phyloP scores from a whole-genome alignment of 2,888 invertebrate genomes.

The Folsomia candida region DNA sequence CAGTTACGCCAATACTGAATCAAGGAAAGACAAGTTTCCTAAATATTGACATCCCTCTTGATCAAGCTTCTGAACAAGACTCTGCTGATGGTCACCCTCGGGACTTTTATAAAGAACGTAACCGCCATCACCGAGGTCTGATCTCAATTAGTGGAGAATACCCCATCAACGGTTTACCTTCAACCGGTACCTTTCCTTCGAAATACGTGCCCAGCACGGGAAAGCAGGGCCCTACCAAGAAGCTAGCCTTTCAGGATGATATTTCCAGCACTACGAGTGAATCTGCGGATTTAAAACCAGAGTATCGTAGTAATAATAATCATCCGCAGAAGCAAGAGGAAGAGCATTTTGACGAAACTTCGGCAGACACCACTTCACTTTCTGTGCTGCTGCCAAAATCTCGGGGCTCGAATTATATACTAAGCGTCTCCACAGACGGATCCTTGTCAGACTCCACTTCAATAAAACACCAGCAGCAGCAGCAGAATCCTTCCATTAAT shows the following conservation, averaged over 20 bases:
- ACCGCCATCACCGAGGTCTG: neutral
- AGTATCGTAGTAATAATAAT: conserved; percentile 18
- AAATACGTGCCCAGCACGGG: neutral
- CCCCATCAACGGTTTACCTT: neutral
- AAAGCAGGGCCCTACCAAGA: too few relatives aligned
- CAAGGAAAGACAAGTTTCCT: neutral
- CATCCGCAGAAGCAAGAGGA: conserved; percentile 26
- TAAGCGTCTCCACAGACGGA: conserved; percentile 23
- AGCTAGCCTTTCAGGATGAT: conserved; percentile 10
- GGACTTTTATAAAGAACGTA: too few relatives aligned
- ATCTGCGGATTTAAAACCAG: conserved; percentile 6
- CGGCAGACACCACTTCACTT: conserved; percentile 21
- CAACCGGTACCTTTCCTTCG: neutral
- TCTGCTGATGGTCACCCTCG: too few relatives aligned
- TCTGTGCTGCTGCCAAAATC: conserved; percentile 7
- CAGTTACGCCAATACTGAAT: conserved; percentile 24
- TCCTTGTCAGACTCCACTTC: conserved; percentile 34
- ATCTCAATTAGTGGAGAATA: neutral
- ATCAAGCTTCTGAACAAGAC: too few relatives aligned
- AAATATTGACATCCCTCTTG: neutral
- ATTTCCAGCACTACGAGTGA: conserved; percentile 20
- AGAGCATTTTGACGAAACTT: conserved; percentile 13
- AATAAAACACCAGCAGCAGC: neutral
- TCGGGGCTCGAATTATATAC: neutral
- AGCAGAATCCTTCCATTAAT: neutral